Evolutionary conservation across 2,888 invertebrate genomes (phyloP).

Genomic region (Protula sp.): DNA sequence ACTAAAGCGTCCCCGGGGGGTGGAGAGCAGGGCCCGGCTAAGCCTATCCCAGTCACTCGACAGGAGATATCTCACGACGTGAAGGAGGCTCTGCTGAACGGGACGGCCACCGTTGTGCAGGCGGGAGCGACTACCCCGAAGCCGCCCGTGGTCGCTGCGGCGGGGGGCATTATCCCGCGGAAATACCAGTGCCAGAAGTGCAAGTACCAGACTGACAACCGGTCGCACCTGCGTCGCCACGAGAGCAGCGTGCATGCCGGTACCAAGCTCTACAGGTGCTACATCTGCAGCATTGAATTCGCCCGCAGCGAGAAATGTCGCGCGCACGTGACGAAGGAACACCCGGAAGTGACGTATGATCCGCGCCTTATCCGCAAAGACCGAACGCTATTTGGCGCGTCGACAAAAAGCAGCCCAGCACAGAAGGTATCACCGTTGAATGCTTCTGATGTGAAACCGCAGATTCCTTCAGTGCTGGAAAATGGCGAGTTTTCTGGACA

Average conservation of each 20-base stretch:
- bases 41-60: no score
- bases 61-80: background rate
- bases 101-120: background rate
- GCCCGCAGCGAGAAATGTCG: constrained; percentile 5
- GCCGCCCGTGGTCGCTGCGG: no score
- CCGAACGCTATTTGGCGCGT: no score
- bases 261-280: constrained; percentile 7
- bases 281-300: constrained; percentile 9
- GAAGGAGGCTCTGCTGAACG: background rate
- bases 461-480: no score
- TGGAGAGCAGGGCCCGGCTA: no score
- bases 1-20: background rate
- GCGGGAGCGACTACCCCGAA: background rate
- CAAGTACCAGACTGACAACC: constrained; percentile 23
- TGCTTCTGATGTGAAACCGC: no score
- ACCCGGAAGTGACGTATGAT: background rate
- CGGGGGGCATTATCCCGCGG: constrained; percentile 2
- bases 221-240: constrained; percentile 23
- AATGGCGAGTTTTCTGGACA: no score
- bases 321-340: background rate
- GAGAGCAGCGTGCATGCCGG: constrained; percentile 17
- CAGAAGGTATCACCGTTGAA: no score
- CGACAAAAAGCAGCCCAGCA: no score
- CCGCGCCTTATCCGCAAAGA: background rate
- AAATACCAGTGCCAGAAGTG: constrained; percentile 21